Evolutionary conservation across 2,797 vertebrate species (phyloP), one percentile per base, ranked within the genome.

Genomic region (Leptoclinus maculatus): DNA sequence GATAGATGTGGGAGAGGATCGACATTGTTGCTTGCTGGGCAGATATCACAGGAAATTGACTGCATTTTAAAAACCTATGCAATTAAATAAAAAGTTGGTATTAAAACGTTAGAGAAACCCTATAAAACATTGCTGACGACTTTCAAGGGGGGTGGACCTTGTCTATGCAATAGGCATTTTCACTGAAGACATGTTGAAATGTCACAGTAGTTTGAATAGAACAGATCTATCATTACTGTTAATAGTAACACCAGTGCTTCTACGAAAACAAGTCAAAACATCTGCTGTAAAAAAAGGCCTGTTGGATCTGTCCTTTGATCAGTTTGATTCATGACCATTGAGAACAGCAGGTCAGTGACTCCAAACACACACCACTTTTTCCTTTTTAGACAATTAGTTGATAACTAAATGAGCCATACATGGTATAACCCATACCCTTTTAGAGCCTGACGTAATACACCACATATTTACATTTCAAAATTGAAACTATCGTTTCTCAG

Each of bases 381-480:
- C 41, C 13, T 73, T 63, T 36, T 63, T 4, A 29, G 3, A 69
- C 23, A 23, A 56, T 58, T 36, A 16, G 10, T 29, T 76, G 17
- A 71, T 71, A 69, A 57, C 34, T 47, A 12, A 60, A 70, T 60
- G 10, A 74, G 47, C 39, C n/a, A 32, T n/a, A 72, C 16, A 57
- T 47, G 27, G 10, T 27, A 34, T 4, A 76, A 53, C 47, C 43
- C 63, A 49, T 41, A 77, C n/a, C 5, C 27, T 56, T 60, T 71
- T 21, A 66, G 47, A 66, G 58, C 19, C 58, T 73, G 65, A 62
- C 56, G 69, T 64, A 71, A 85, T 67, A 73, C 71, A 66, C 58
- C 72, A 74, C 41, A 56, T 65, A 79, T 65, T 79, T 77, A 72
- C 59, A 74, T 84, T 84, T 58, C 51, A 51, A 59, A 85, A 78